These are phyloP conservation scores for Garra rufa DNA, from an alignment of 2,113 vertebrate genomes.

Conservation along the genomic window DNA sequence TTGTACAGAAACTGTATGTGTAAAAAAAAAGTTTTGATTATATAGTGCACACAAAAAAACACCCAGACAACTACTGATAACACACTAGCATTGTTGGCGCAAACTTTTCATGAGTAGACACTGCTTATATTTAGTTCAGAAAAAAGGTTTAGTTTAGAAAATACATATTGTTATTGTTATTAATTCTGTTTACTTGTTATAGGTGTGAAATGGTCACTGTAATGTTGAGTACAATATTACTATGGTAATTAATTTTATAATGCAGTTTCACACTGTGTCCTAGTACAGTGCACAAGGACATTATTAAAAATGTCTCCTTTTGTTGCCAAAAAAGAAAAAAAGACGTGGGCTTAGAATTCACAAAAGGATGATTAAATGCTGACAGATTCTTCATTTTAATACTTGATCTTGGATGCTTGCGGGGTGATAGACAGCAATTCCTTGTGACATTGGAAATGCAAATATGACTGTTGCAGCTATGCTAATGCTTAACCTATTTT, in stretches of 20 bases:
- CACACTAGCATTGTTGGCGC: not conserved
- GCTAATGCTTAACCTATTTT: conserved; percentile 36
- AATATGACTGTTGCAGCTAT: conserved; percentile 25
- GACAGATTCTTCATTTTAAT: not conserved
- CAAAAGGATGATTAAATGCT: not conserved
- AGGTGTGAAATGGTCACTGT: not conserved
- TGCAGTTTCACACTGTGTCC: not conserved
- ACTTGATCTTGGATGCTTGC: not conserved
- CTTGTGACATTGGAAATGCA: conserved; percentile 5
- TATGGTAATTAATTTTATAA: not conserved
- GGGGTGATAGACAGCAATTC: not conserved
- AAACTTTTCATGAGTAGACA: not conserved
- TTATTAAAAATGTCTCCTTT: too few species aligned
- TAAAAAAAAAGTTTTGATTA: too few species aligned
- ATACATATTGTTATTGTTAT: not conserved
- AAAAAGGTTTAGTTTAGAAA: not conserved
- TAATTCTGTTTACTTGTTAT: not conserved
- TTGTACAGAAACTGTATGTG: too few species aligned
- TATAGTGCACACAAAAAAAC: too few species aligned
- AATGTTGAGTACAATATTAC: not conserved
- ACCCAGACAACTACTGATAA: not conserved
- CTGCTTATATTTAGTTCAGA: not conserved
- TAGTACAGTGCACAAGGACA: not conserved
- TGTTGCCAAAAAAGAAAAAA: too few species aligned
- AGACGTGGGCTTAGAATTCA: not conserved